Base-by-base conservation (phyloP, 2,888 invertebrate genomes). In the Dryomyza anilis region DNA sequence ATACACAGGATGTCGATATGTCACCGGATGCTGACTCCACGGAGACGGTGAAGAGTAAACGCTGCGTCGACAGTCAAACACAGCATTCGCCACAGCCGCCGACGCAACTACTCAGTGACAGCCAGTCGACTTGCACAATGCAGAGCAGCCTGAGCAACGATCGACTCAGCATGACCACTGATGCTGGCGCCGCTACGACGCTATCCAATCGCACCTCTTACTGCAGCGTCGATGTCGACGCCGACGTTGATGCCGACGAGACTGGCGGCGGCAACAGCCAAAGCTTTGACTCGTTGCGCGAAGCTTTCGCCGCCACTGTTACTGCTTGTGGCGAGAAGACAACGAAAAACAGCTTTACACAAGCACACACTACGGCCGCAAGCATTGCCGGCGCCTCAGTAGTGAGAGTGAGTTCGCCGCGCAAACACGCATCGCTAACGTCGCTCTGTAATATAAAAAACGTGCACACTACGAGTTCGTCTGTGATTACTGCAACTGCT, bases 11-110 rank as follows among this genome's bases (percentile, higher is more conserved):
- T 29, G 58, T 72, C 48, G 80, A 79, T 52, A 71, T 79, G 67
- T 79, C 78, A 10, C 78, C 78, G 5, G 73, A 73, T 19, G 71
- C 69, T 27, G 81, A 81, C 29, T 82, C 82, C 65, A 86, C 88
- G 0, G 80, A 83, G 58, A 84, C 84, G 0, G 78, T 83, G 48
- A 85, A 86, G 64, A 88, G 87, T 50, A 86, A 86, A 59, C 68
- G 70, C 14, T 63, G 46, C 46, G 16, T 27, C 55, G 45, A 21
- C 29, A 58, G 53, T 12, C 67, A 65, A 55, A 29, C 60, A 39
- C 39, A 58, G 67, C 57, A 66, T 66, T 29, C 55, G 14, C 10
- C 3, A 14, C 71, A 71, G 69, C 75, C 36, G 39, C 60, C 25
- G 12, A 77, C 77, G 74, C 75, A 74, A 67, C 78, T 75, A 46